Base-by-base conservation (phyloP, 2,797 vertebrate genomes). In the Heliangelus exortis region DNA sequence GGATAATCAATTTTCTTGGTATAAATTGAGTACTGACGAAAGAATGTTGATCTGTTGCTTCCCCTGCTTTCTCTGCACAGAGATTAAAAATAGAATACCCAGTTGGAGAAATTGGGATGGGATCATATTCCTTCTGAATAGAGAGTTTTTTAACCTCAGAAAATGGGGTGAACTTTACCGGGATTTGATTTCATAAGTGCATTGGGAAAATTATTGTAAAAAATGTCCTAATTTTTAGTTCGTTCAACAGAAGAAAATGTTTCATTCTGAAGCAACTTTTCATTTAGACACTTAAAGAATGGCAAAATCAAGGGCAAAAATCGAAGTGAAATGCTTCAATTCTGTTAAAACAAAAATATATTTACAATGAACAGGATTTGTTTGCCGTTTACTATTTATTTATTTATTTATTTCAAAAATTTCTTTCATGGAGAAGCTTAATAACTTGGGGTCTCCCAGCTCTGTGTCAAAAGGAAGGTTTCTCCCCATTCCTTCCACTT, bases 11-110 rank as follows among this genome's bases (percentile, higher is more conserved):
- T 95, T 93, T 86, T 87, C 90, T 66, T 59, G 28, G 51, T 81
- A 76, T 84, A 92, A 96, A 95, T 71, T 93, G 91, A 93, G 51
- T 63, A 41, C 51, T 76, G 85, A 53, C 59, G 59, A 83, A 92
- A 78, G 59, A 91, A 86, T 0, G 2, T 81, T 68, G 73, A 65
- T 83, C 66, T 83, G 76, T 84, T 88, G 47, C 83, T 92, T 28
- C 34, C 26, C 58, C 57, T 74, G 57, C 81, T 79, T 90, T 91
- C 59, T 48, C 77, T 0, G 1, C 28, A 54, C 1, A 69, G 74
- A 91, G 55, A 87, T 84, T 88, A 94, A 96, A 96, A 91, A 94
- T 90, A 93, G 91, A 87, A 79, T 47, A 69, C 76, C 36, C 80
- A 84, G 63, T 28, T 88, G 89, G 54, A 82, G 80, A 77, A 90